Conservation (phyloP, 2,797 vertebrate species). For the Halcyon badia region DNA sequence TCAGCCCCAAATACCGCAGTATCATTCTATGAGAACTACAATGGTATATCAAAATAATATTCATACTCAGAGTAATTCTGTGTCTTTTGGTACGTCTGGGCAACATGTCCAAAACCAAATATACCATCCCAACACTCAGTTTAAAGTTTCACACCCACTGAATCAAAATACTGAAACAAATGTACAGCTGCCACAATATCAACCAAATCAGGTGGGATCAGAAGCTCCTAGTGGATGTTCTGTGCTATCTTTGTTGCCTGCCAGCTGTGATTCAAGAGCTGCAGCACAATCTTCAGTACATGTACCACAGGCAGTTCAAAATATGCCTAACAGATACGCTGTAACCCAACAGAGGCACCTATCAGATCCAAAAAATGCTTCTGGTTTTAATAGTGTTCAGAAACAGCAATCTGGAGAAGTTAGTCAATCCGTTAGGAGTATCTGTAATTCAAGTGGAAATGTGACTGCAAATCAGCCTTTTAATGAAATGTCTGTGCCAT, state of each 20-base stretch:
- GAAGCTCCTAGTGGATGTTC: constrained; percentile 27
- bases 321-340: not conserved
- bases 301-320: constrained; percentile 22
- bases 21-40: constrained; percentile 7
- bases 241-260: not conserved
- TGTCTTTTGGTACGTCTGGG: not conserved
- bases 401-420: constrained; percentile 39
- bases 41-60: not conserved
- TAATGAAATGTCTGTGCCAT: not conserved
- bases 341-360: constrained; percentile 15
- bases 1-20: constrained; percentile 35
- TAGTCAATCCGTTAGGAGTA: not conserved
- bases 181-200: constrained; percentile 22
- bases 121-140: not conserved
- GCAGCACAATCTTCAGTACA: constrained; percentile 6
- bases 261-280: constrained; percentile 42
- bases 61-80: constrained; percentile 22
- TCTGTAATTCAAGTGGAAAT: constrained; percentile 28
- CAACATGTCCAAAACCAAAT: constrained; percentile 45
- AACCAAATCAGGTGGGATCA: not conserved
- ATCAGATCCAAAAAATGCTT: constrained; percentile 17
- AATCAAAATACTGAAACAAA: constrained; percentile 17
- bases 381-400: constrained; percentile 39
- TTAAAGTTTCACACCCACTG: constrained; percentile 26
- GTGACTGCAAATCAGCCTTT: constrained; percentile 3